Evolutionary conservation across 2,888 invertebrate genomes (phyloP).

Genomic region (Slavum lentiscoides): DNA sequence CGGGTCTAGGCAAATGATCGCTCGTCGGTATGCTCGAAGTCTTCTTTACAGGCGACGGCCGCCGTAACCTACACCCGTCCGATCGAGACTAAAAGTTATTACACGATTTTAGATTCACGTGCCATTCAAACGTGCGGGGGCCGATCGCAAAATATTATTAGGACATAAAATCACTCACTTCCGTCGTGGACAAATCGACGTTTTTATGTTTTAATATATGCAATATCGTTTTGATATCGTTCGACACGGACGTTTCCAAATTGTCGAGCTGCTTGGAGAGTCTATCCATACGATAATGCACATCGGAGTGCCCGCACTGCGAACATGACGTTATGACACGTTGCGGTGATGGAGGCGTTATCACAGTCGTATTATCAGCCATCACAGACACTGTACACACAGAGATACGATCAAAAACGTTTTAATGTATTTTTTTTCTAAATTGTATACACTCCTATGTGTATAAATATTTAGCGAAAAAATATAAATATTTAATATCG

Average conservation of each 20-base stretch:
- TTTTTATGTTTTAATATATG: conserved; percentile 66
- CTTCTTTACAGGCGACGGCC: conserved; percentile 42
- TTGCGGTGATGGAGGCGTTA: conserved; percentile 52
- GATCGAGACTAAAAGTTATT: neutral
- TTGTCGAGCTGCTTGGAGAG: conserved; percentile 65
- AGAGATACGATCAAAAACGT: too few relatives aligned
- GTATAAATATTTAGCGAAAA: too few relatives aligned
- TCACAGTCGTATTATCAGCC: conserved; percentile 53
- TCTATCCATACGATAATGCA: conserved; percentile 69
- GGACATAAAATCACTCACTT: conserved; percentile 50
- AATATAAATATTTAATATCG: too few relatives aligned
- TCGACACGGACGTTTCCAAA: conserved; percentile 73
- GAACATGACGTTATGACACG: conserved; percentile 40
- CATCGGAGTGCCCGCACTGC: conserved; percentile 58
- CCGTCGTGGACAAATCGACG: conserved; percentile 51
- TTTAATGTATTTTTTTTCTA: too few relatives aligned
- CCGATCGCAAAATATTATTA: too few relatives aligned
- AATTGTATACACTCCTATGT: too few relatives aligned
- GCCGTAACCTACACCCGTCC: conserved; percentile 23
- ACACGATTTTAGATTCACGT: too few relatives aligned
- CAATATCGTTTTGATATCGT: conserved; percentile 75
- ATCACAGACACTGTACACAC: conserved; percentile 33
- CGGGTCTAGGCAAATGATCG: conserved; percentile 39
- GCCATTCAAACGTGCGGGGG: neutral
- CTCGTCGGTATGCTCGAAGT: conserved; percentile 36